Evolutionary conservation across 2,113 vertebrate genomes (phyloP).

Genomic region (Galeopterus variegatus): DNA sequence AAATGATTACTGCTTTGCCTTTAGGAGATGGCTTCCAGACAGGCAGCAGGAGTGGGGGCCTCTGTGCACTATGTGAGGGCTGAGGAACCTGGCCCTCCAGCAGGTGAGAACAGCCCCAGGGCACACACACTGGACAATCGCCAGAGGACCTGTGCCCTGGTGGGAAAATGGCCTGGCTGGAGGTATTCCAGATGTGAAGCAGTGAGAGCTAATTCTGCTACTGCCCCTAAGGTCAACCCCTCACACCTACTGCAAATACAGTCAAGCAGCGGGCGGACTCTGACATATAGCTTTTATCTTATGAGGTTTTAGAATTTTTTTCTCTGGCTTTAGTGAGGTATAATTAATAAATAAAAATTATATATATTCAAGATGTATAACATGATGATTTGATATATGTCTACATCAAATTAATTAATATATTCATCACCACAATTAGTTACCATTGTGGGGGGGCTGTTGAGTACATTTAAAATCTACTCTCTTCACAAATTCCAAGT

Average conservation of each 20-base stretch:
- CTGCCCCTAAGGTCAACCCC: neutral
- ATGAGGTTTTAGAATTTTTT: neutral
- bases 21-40: neutral
- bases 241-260: neutral
- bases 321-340: neutral
- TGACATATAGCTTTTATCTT: neutral
- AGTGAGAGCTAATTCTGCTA: neutral
- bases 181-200: neutral
- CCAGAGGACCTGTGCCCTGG: neutral
- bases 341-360: neutral
- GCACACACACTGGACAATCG: neutral
- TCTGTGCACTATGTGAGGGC: neutral
- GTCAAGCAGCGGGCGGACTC: neutral
- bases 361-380: neutral
- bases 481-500: neutral
- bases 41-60: neutral
- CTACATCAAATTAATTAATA: constrained; percentile 14
- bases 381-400: neutral
- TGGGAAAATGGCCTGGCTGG: neutral
- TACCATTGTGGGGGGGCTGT: neutral
- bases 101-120: neutral
- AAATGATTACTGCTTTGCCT: neutral
- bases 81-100: neutral
- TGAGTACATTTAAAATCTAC: neutral
- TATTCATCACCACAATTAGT: neutral